Conservation (phyloP, 2,888 invertebrate genomes). For the Anoplius nigerrimus region DNA sequence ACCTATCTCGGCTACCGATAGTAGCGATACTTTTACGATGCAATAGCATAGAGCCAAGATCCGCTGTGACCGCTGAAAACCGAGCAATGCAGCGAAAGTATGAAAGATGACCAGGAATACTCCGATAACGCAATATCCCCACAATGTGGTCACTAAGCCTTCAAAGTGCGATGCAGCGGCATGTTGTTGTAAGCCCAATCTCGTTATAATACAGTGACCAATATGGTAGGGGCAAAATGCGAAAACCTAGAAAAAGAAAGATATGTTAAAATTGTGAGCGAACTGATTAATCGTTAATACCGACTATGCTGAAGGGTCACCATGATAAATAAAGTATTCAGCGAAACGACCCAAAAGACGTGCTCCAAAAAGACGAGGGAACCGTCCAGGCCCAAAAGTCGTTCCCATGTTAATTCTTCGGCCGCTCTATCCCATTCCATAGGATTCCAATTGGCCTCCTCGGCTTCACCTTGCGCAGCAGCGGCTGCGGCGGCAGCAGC, state of each 20-base stretch:
- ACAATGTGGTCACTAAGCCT: slow-evolving; percentile 92
- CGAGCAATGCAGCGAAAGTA: slow-evolving; percentile 86
- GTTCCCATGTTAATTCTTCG: slow-evolving; percentile 99
- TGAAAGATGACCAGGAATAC: slow-evolving; percentile 88
- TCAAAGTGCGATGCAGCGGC: slow-evolving; percentile 91
- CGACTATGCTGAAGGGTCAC: slow-evolving; percentile 43
- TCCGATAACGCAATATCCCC: slow-evolving; percentile 95
- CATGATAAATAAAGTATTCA: slow-evolving; percentile 97
- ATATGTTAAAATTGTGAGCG: not conserved
- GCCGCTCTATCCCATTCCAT: slow-evolving; percentile 99
- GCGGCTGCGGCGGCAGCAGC: no score
- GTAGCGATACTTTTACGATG: slow-evolving; percentile 91
- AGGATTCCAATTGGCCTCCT: slow-evolving; percentile 96
- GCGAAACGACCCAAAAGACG: slow-evolving; percentile 98
- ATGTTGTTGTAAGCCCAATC: slow-evolving; percentile 82
- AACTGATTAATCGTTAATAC: not conserved
- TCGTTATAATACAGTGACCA: slow-evolving; percentile 88
- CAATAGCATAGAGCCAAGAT: slow-evolving; percentile 95
- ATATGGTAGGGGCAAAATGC: slow-evolving; percentile 98
- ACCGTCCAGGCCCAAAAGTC: slow-evolving; percentile 95
- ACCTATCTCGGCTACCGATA: slow-evolving; percentile 98
- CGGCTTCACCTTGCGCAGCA: slow-evolving; percentile 77
- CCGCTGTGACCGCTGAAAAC: slow-evolving; percentile 87
- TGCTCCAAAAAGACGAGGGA: slow-evolving; percentile 98
- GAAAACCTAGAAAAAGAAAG: slow-evolving; percentile 80